phyloP scores from a whole-genome alignment of 2,113 vertebrate species.

The Festucalex cinctus region DNA sequence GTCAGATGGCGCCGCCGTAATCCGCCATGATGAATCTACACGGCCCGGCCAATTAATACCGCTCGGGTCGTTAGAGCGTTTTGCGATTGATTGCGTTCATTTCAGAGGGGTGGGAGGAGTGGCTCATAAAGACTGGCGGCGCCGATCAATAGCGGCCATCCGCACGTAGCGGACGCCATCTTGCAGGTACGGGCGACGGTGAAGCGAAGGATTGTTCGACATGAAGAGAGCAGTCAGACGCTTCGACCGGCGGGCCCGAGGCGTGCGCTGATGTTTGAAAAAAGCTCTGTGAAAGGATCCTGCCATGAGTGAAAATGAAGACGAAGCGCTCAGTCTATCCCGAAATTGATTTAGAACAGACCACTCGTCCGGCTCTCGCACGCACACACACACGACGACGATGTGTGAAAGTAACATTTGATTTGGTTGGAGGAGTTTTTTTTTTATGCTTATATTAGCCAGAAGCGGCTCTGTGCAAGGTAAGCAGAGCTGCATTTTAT shows the following conservation, averaged over 20 bases:
- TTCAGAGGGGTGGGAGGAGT: conserved; percentile 50
- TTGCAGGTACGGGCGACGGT: conserved; percentile 23
- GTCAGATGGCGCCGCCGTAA: conserved; percentile 34
- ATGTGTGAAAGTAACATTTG: conserved; percentile 40
- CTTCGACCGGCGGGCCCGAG: conserved; percentile 32
- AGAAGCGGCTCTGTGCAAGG: neutral
- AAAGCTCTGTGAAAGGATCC: conserved; percentile 41
- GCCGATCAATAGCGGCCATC: conserved; percentile 60
- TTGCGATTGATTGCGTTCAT: conserved; percentile 63
- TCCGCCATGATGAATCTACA: conserved; percentile 45
- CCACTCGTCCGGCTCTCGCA: conserved; percentile 38
- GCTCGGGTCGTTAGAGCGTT: conserved; percentile 50
- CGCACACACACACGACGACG: conserved; percentile 36
- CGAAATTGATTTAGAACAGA: conserved; percentile 59
- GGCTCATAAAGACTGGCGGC: conserved; percentile 42
- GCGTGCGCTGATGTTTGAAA: conserved; percentile 56
- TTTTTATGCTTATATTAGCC: neutral
- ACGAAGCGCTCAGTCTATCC: conserved; percentile 46
- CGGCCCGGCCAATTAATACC: conserved; percentile 47
- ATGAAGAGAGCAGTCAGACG: conserved; percentile 46
- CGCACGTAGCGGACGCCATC: conserved; percentile 51
- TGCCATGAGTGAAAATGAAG: conserved; percentile 60
- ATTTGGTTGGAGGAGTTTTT: conserved; percentile 12
- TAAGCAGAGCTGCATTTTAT: neutral
- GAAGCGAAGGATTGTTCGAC: conserved; percentile 34